Conservation (phyloP, 1,140 invertebrate genomes). For the Telenomus remus region DNA sequence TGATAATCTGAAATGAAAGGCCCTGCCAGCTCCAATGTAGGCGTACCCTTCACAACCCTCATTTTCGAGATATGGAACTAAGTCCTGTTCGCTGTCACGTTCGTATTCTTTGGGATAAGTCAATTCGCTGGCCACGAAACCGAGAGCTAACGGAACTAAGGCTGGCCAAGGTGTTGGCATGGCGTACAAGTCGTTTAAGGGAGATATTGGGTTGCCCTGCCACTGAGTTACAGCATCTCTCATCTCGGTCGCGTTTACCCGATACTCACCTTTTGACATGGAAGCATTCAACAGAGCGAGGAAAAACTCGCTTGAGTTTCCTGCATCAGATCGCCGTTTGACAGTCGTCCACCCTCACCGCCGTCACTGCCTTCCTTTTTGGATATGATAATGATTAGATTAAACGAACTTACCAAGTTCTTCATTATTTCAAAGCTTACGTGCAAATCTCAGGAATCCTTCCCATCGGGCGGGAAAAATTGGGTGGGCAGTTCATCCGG, state of each 20-base stretch:
- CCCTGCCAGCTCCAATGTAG: constrained; percentile 96
- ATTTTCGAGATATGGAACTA: constrained; percentile 94
- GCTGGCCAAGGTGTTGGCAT: constrained; percentile 85
- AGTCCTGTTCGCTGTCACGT: constrained; percentile 87
- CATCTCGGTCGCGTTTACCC: constrained; percentile 84
- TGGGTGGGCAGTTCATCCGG: no score
- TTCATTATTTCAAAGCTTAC: no score
- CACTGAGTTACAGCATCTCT: constrained; percentile 86
- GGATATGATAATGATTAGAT: no score
- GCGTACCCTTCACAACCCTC: constrained; percentile 85
- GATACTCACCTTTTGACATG: constrained; percentile 86
- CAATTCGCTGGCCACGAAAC: constrained; percentile 91
- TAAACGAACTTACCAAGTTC: no score
- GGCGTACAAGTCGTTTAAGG: constrained; percentile 86
- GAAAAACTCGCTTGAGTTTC: constrained; percentile 89
- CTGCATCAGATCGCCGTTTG: constrained; percentile 77
- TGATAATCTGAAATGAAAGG: constrained; percentile 87
- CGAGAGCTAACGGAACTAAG: constrained; percentile 86
- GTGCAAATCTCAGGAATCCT: no score
- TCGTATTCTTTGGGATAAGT: constrained; percentile 68
- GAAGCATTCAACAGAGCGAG: constrained; percentile 88
- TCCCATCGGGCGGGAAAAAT: no score
- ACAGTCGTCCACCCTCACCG: constrained; percentile 60
- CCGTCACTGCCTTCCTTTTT: constrained; percentile 67
- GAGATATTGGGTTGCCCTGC: constrained; percentile 87